These are phyloP conservation scores for Drosophila busckii DNA, from an alignment of 1,140 invertebrate genomes.

Conservation along the genomic window DNA sequence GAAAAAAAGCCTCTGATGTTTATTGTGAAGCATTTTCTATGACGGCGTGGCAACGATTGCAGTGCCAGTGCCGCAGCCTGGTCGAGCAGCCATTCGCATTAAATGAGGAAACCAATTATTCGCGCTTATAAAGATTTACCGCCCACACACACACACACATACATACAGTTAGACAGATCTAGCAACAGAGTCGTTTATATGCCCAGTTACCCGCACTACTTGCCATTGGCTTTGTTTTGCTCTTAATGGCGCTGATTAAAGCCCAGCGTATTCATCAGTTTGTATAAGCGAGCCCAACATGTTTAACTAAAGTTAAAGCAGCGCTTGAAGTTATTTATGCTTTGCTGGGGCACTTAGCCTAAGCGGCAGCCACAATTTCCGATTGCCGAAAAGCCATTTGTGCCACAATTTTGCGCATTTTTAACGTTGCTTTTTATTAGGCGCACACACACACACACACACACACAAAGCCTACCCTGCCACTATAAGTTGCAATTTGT, in stretches of 20 bases:
- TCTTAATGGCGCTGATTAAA: slow-evolving; percentile 64
- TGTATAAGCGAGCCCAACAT: not conserved
- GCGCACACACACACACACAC: slow-evolving; percentile 24
- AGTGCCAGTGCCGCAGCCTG: slow-evolving; percentile 21
- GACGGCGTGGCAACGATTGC: slow-evolving; percentile 51
- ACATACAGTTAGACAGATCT: slow-evolving; percentile 53
- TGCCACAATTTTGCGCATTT: slow-evolving; percentile 48
- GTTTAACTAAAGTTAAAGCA: not conserved
- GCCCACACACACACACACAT: slow-evolving; percentile 40
- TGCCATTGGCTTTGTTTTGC: slow-evolving; percentile 27
- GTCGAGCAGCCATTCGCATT: slow-evolving; percentile 70
- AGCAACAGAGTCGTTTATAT: slow-evolving; percentile 38
- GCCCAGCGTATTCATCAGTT: slow-evolving; percentile 35
- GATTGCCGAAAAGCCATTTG: slow-evolving; percentile 52
- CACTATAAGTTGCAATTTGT: slow-evolving; percentile 69
- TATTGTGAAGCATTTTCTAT: slow-evolving; percentile 71
- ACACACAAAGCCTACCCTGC: slow-evolving; percentile 54
- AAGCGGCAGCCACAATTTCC: slow-evolving; percentile 65
- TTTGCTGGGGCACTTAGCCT: slow-evolving; percentile 55
- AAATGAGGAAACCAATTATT: slow-evolving; percentile 79
- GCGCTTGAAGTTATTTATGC: no score
- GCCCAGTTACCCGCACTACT: slow-evolving; percentile 20
- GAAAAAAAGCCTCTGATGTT: slow-evolving; percentile 51
- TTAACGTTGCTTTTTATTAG: slow-evolving; percentile 6
- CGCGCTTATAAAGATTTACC: slow-evolving; percentile 78